Percentiles rank a stretch among this genome's conserved stretches.
These are phyloP conservation scores for Urocynchramus pylzowi DNA, from an alignment of 2,113 vertebrate genomes.

Conservation along the genomic window DNA sequence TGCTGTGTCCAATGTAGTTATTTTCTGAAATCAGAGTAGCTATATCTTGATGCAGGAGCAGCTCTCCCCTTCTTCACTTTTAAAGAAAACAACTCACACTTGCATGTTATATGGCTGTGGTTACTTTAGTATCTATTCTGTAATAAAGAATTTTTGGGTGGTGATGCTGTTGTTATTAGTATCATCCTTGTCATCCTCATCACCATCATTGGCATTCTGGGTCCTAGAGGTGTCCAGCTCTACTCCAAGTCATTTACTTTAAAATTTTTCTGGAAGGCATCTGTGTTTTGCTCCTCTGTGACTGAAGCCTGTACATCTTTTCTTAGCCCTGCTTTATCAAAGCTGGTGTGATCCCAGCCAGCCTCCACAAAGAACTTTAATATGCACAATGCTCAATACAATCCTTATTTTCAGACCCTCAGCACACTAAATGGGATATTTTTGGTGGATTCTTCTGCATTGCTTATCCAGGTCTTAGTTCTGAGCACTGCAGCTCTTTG, in stretches of 20 bases:
- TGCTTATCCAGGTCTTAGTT: background rate
- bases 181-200: background rate
- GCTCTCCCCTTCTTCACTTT: background rate
- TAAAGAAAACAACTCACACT: background rate
- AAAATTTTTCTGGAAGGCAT: background rate
- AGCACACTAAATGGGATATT: background rate
- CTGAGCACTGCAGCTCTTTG: accelerated
- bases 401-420: background rate
- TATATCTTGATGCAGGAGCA: background rate
- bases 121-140: background rate
- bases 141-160: background rate
- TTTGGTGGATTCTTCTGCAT: background rate
- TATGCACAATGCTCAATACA: background rate
- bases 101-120: background rate
- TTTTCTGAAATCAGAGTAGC: background rate
- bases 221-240: background rate
- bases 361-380: background rate
- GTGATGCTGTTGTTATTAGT: background rate
- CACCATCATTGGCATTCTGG: background rate
- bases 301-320: background rate
- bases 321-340: background rate
- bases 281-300: background rate
- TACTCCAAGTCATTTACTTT: background rate
- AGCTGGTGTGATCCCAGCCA: background rate
- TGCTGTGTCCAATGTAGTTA: background rate